A percentile compares a stretch with the other conserved stretches of the same genome.
Evolutionary conservation across 2,113 vertebrate genomes (phyloP).

Genomic region (Anas platyrhynchos): DNA sequence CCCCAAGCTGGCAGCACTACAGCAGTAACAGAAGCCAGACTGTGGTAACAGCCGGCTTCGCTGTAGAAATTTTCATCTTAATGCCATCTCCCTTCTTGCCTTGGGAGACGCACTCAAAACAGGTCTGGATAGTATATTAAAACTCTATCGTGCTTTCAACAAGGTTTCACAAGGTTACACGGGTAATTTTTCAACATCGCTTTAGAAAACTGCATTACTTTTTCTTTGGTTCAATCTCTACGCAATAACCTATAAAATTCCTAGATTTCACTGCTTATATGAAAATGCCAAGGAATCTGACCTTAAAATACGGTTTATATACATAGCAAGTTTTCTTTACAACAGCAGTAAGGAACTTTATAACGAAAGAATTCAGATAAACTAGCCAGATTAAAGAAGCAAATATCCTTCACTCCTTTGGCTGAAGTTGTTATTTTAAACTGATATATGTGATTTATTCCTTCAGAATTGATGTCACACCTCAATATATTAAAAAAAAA

Average conservation of each 20-base stretch:
- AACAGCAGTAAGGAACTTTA: not conserved
- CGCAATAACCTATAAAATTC: not conserved
- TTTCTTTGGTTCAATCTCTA: not conserved
- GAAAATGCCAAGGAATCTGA: not conserved
- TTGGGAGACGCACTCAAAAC: not conserved
- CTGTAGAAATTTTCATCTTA: slow-evolving; percentile 54
- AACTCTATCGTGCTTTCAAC: not conserved
- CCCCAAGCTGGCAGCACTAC: not conserved
- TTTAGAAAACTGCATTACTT: not conserved
- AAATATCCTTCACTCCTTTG: not conserved
- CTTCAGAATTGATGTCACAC: not conserved
- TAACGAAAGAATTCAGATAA: not conserved
- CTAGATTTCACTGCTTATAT: not conserved
- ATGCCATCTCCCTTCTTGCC: slow-evolving; percentile 33
- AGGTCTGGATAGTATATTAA: not conserved
- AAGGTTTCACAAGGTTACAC: not conserved
- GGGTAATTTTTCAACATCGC: not conserved
- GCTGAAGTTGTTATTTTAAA: not conserved
- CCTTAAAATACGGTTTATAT: not conserved
- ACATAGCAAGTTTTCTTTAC: not conserved
- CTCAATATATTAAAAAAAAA: not conserved
- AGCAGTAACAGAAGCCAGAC: slow-evolving; percentile 48
- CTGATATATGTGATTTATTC: not conserved
- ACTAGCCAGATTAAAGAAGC: not conserved
- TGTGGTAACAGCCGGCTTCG: not conserved